A percentile compares a stretch with the other conserved stretches of the same genome.
These are phyloP conservation scores for Poeciliopsis turrubarensis DNA, from an alignment of 2,113 vertebrate species.

Conservation along the genomic window DNA sequence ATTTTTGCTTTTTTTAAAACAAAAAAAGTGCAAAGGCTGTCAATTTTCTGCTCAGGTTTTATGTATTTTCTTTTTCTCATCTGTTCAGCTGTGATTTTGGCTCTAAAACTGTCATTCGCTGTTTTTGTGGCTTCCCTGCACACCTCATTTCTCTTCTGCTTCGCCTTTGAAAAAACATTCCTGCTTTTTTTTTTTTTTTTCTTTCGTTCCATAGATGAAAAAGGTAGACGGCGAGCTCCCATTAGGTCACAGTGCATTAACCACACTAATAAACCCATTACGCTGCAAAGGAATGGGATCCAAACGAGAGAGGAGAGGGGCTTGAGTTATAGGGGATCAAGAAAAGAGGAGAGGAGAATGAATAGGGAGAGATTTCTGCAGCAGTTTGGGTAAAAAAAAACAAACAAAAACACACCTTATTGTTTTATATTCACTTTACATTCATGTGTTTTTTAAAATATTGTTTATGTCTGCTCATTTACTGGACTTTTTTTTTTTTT, in stretches of 20 bases:
- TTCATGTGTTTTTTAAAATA: slow-evolving; percentile 30
- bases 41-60: not conserved
- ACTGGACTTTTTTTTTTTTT: slow-evolving; percentile 21
- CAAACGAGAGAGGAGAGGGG: slow-evolving; percentile 48
- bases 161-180: slow-evolving; percentile 35
- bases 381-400: slow-evolving; percentile 27
- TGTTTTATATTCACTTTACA: slow-evolving; percentile 34
- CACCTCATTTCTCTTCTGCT: slow-evolving; percentile 19
- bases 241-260: slow-evolving; percentile 73
- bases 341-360: slow-evolving; percentile 35
- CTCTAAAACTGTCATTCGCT: not conserved
- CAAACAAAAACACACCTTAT: slow-evolving; percentile 35
- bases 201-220: slow-evolving; percentile 26
- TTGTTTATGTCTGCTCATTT: slow-evolving; percentile 30
- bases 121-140: not conserved
- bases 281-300: slow-evolving; percentile 56
- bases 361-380: slow-evolving; percentile 28
- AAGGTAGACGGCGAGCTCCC: slow-evolving; percentile 56
- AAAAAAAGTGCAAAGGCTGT: not conserved
- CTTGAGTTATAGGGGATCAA: slow-evolving; percentile 46
- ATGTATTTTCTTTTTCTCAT: not conserved
- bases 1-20: not conserved
- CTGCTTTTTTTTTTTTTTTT: not conserved
- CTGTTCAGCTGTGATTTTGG: slow-evolving; percentile 1
- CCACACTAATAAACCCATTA: slow-evolving; percentile 75